A percentile compares a stretch with the other conserved stretches of the same genome.
Conservation (phyloP, 1,140 invertebrate species). For the Drosophila jambulina region DNA sequence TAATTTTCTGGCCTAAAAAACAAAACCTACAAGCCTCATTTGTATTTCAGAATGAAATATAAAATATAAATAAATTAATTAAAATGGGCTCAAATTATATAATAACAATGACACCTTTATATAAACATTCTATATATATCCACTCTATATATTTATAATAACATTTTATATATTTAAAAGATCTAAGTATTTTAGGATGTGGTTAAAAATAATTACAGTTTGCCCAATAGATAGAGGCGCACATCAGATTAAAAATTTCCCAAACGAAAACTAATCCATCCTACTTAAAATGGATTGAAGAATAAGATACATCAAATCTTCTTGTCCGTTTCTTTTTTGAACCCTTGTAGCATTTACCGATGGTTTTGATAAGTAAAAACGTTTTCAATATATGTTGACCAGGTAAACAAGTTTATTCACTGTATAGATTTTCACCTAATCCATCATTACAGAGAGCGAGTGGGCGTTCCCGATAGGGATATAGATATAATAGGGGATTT, state of each 20-base stretch:
- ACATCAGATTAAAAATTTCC: conserved; percentile 57
- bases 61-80: too few relatives aligned
- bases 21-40: too few relatives aligned
- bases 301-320: conserved; percentile 25
- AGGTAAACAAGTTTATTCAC: conserved; percentile 45
- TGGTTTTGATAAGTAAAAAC: conserved; percentile 33
- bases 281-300: conserved; percentile 60
- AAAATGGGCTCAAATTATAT: too few relatives aligned
- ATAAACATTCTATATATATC: too few relatives aligned
- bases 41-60: too few relatives aligned
- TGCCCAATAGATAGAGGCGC: background rate
- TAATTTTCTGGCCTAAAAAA: too few relatives aligned
- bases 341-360: conserved; percentile 7
- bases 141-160: too few relatives aligned
- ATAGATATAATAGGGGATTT: conserved; percentile 8
- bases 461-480: background rate
- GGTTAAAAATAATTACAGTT: background rate
- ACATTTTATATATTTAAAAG: too few relatives aligned
- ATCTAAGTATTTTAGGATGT: background rate
- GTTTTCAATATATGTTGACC: conserved; percentile 36
- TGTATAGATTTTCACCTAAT: conserved; percentile 37
- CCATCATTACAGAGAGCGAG: conserved; percentile 6
- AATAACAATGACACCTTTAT: too few relatives aligned
- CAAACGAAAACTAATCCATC: conserved; percentile 38
- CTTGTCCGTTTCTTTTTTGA: conserved; percentile 1